Percentiles rank a stretch among this genome's conserved stretches.
phyloP scores from a whole-genome alignment of 2,113 vertebrate genomes.

The Carollia perspicillata region DNA sequence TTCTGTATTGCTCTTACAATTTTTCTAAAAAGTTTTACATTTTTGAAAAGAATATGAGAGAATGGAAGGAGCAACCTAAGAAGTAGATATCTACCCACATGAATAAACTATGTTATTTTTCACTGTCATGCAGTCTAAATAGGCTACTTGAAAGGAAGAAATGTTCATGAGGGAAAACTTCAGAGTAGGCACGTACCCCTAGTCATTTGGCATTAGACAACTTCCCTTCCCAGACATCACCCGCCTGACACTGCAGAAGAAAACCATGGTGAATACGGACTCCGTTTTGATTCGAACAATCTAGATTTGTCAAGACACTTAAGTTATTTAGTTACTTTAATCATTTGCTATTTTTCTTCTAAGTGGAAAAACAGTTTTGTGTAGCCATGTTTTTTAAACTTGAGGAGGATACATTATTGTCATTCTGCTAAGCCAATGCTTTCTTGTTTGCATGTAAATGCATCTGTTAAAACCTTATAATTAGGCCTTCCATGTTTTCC shows the following conservation, averaged over 20 bases:
- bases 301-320: not conserved
- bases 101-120: not conserved
- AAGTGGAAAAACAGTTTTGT: not conserved
- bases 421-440: constrained; percentile 47
- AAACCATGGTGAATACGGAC: not conserved
- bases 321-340: not conserved
- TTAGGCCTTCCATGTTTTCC: constrained; percentile 39
- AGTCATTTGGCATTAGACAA: not conserved
- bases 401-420: not conserved
- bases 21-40: not conserved
- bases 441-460: constrained; percentile 49
- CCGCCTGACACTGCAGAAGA: not conserved
- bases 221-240: not conserved
- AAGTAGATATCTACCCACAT: not conserved
- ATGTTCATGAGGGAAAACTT: not conserved
- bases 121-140: not conserved
- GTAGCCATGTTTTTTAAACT: not conserved
- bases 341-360: not conserved
- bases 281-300: not conserved
- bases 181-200: not conserved
- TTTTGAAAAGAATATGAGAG: not conserved
- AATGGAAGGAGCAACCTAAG: not conserved
- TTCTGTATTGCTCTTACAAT: not conserved
- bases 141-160: not conserved
- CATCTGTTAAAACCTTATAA: constrained; percentile 47